Evolutionary conservation across 2,888 invertebrate species (phyloP), one percentile per base, ranked within the genome.

Genomic region (Cataglyphis albicans): DNA sequence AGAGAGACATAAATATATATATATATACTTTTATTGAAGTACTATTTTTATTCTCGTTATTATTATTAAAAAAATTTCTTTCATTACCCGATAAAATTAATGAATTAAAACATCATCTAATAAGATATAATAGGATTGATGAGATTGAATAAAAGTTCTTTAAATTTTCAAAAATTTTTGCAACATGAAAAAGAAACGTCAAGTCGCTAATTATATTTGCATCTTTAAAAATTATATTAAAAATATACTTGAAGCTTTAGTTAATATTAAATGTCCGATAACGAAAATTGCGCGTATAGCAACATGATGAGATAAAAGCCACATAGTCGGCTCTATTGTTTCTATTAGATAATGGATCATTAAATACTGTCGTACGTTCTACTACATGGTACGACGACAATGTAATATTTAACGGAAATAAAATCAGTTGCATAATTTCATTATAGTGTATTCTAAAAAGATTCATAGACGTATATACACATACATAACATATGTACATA

Each of bases 261-360:
- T 65, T 65, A 75, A 75, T 65, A 7, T 25, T 52, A 75, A 65
- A 67, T 75, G 67, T 52, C 65, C 52, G 75, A 59, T n/a, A 72
- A 59, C 35, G 25, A 76, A 83, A 67, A 64, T 73, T 48, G 44
- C 18, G 29, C 65, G 25, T 64, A 84, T 63, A 29, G 59, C 7
- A 76, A 78, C 57, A 68, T 9, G 83, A 72, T 63, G 57, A 80
- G 35, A 48, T 68, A 64, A 52, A 64, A 61, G 55, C 61, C 25
- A 74, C 61, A 74, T 63, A n/a, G 59, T 68, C 64, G 72, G 32
- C 74, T 70, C 68, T 84, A 90, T 88, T 90, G 82, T 85, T 87
- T 91, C 86, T 90, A 91, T 91, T 91, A 86, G 86, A 90, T 91
- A 91, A 91, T 91, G 86, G 86, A 84, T 89, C 87, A 89, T 88